A percentile compares a stretch with the other conserved stretches of the same genome.
Conservation (phyloP, 1,140 invertebrate species). For the Aleiodes sp. region DNA sequence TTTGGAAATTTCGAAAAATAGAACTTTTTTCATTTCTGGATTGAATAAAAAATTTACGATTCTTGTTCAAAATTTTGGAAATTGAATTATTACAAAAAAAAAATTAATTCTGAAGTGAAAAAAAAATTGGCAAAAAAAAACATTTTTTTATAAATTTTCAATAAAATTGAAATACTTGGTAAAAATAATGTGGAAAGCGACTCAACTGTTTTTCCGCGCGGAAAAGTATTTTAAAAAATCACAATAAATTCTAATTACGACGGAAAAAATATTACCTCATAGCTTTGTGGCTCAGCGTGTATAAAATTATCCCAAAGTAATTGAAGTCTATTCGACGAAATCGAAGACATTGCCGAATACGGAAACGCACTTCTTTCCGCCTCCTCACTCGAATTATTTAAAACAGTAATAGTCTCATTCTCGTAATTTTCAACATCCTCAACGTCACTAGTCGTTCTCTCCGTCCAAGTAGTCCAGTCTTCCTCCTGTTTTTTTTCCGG, state of each 20-base stretch:
- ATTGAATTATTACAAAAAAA: too few species aligned
- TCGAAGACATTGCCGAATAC: slow-evolving; percentile 36
- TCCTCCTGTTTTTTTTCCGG: slow-evolving; percentile 5
- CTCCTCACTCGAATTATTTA: not conserved
- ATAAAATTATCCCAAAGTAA: slow-evolving; percentile 70
- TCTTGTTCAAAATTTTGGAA: too few species aligned
- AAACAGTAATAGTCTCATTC: not conserved
- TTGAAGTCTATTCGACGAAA: slow-evolving; percentile 50
- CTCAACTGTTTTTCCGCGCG: not conserved
- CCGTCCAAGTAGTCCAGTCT: slow-evolving; percentile 6
- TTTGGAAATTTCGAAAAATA: too few species aligned
- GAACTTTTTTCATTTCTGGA: too few species aligned
- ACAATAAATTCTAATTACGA: not conserved
- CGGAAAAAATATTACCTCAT: slow-evolving; percentile 63
- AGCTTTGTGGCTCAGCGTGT: slow-evolving; percentile 69
- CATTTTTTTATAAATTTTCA: too few species aligned
- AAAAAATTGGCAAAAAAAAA: too few species aligned
- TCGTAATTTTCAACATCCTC: not conserved
- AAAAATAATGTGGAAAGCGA: not conserved
- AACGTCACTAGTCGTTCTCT: not conserved
- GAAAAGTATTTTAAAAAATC: not conserved
- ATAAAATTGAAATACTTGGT: too few species aligned
- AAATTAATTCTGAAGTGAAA: too few species aligned
- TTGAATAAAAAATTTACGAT: too few species aligned
- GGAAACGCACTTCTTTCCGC: not conserved